Percentiles rank a stretch among this genome's conserved stretches.
These are phyloP conservation scores for Sprattus sprattus DNA, from an alignment of 2,113 vertebrate species.

Conservation along the genomic window DNA sequence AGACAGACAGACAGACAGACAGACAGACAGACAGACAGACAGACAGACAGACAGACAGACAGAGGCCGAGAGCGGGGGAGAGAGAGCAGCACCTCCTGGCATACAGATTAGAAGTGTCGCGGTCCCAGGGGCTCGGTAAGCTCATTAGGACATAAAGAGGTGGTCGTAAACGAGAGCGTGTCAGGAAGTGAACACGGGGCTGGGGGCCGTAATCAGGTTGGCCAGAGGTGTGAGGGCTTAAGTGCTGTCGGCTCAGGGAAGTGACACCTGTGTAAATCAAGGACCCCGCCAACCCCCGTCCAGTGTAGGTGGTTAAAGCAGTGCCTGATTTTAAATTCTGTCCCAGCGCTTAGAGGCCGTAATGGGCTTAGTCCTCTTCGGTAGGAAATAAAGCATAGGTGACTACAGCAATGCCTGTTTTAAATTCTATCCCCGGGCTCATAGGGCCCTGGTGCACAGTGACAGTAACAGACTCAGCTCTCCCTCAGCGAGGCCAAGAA, in stretches of 20 bases:
- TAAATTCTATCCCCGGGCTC: background rate
- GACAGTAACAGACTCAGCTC: background rate
- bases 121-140: background rate
- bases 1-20: background rate
- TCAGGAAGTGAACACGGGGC: background rate
- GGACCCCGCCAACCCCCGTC: background rate
- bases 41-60: background rate
- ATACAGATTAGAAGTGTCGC: background rate
- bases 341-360: background rate
- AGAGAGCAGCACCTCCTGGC: background rate
- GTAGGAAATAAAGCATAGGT: background rate
- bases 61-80: background rate
- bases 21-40: background rate
- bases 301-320: background rate
- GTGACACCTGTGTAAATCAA: background rate
- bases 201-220: background rate
- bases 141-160: background rate
- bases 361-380: background rate
- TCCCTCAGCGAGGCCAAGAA: background rate
- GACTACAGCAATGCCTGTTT: background rate
- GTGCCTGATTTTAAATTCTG: constrained; percentile 1
- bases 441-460: background rate
- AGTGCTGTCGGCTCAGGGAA: background rate
- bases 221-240: background rate
- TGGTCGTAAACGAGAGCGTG: background rate